Percentiles rank a stretch among this genome's conserved stretches.
Conservation (phyloP, 2,797 vertebrate species). For the Acrossocheilus fasciatus region DNA sequence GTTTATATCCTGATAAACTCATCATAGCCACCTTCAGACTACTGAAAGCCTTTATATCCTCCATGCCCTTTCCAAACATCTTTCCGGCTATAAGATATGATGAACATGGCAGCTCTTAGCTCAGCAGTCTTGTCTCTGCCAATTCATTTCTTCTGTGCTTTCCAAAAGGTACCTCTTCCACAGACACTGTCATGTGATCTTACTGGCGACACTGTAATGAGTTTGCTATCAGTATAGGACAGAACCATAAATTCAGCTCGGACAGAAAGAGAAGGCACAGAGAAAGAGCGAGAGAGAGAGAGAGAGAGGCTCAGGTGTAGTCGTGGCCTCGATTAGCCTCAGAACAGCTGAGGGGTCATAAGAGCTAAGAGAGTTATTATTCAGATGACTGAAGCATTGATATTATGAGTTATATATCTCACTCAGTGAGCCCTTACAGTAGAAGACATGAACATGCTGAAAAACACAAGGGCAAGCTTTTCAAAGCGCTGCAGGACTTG, state of each 20-base stretch:
- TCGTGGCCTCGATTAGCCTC: slow-evolving; percentile 20
- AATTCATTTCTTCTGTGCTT: slow-evolving; percentile 69
- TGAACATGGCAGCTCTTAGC: slow-evolving; percentile 62
- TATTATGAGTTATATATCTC: slow-evolving; percentile 28
- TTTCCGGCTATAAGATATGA: slow-evolving; percentile 57
- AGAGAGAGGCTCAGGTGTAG: slow-evolving; percentile 12
- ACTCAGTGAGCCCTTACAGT: neutral
- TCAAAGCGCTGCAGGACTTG: neutral
- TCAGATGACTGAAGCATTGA: slow-evolving; percentile 30
- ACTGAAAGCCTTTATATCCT: slow-evolving; percentile 34
- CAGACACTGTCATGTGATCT: slow-evolving; percentile 68
- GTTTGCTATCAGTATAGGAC: slow-evolving; percentile 68
- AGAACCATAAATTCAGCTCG: slow-evolving; percentile 31
- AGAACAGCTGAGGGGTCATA: slow-evolving; percentile 25
- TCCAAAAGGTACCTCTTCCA: slow-evolving; percentile 68
- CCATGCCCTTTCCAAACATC: slow-evolving; percentile 49
- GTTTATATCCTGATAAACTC: neutral
- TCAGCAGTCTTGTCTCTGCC: slow-evolving; percentile 67
- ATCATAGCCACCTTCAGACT: slow-evolving; percentile 29
- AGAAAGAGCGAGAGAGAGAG: neutral
- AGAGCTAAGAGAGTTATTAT: slow-evolving; percentile 19
- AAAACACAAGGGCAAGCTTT: neutral
- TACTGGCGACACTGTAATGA: slow-evolving; percentile 60
- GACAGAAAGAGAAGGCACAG: neutral
- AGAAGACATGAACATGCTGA: neutral